Evolutionary conservation across 1,140 invertebrate species (phyloP), one percentile per base, ranked within the genome.

Genomic region (Sarcophaga peregrina): DNA sequence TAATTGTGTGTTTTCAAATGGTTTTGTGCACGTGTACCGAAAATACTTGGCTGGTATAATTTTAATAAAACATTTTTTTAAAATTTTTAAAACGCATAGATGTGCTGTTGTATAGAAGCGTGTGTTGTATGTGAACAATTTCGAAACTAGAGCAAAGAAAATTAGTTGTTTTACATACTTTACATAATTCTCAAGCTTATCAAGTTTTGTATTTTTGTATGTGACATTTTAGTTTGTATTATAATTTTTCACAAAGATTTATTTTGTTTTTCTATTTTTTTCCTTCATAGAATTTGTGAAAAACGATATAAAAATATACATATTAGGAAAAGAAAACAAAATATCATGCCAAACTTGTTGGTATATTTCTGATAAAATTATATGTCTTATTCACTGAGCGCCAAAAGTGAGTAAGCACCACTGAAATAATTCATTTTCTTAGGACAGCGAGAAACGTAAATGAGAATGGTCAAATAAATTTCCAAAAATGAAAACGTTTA

Each of bases 81-180:
- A 7, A 8, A 20, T 68, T 68, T 20, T 25, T 25, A 68, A 25
- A 58, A 25, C 6, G 25, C 7, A 10, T 15, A 3, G 50, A 58
- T 83, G 15, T 84, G 74, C 48, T 20, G 78, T 80, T 52, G 58
- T 54, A 46, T n/a, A 37, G n/a, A 48, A 81, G 20, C 37, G 25
- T 74, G 58, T 80, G 17, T 54, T 72, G 72, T 48, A 58, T 58
- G 86, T 86, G 85, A 82, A 81, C 84, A 85, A 85, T 82, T 78
- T 83, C 68, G 83, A 84, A 89, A 89, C 85, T 89, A 85, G 88
- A 89, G 88, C 88, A 89, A 84, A 89, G 88, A 88, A 89, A 89
- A 89, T 87, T 87, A 88, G 78, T 82, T 76, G 52, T 62, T 62
- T 82, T 73, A 46, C 74, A 17, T 84, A 86, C 87, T 89, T 89